Evolutionary conservation across 2,797 vertebrate species (phyloP), one percentile per base, ranked within the genome.

Genomic region (Sebastes vulpes): DNA sequence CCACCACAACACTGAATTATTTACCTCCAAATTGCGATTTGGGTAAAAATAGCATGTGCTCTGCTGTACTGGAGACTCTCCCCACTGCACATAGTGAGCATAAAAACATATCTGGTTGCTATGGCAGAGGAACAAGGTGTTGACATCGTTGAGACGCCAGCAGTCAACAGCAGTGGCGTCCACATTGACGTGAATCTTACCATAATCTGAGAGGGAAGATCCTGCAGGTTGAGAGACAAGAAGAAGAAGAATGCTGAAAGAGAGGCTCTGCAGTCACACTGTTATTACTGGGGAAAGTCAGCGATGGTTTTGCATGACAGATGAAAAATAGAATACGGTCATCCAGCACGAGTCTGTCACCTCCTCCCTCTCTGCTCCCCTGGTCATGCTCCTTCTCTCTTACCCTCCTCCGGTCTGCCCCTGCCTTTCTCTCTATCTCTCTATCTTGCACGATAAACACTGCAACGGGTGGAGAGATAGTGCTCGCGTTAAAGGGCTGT

Each of bases 1-100:
- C 72, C 18, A 74, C 54, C 48, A 67, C 59, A 82, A 35, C 66
- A 65, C 77, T 94, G 79, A 93, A 95, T 94, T 86, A 95, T 95
- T 94, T 80, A 95, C 82, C 81, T 77, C 73, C 70, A 35, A 68
- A 54, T 69, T 70, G 76, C 69, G 42, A 82, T 81, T 81, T 80
- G 21, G 48, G 82, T 90, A 90, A 91, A 94, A 95, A 94, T 90
- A 93, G 87, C 85, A 72, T 38, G 35, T 46, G 72, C 50, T 32
- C 29, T 20, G 23, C 38, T 20, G 21, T 38, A 23, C 66, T 63
- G 73, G 29, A 76, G 65, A 67, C 56, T 11, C 56, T 16, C 35
- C 52, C 25, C 21, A 50, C 71, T 56, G 64, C 38, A 73, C 29
- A 50, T 14, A 42, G 54, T 14, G 32, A 75, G 69, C 67, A 75